phyloP scores from a whole-genome alignment of 1,140 invertebrate species.

The Spodoptera litura region DNA sequence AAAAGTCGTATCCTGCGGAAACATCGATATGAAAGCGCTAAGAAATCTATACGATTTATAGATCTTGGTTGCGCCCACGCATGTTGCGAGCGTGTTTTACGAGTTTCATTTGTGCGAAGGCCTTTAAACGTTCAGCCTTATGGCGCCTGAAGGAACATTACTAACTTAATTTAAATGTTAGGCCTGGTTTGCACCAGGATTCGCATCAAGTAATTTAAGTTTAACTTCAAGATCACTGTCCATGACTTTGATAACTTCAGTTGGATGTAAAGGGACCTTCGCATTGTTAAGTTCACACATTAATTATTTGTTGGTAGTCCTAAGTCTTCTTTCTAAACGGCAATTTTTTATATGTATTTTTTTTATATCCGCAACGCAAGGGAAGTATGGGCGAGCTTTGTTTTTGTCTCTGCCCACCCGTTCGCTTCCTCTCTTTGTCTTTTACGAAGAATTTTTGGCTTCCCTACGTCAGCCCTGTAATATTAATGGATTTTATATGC shows the following conservation, averaged over 20 bases:
- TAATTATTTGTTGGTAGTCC: constrained; percentile 26
- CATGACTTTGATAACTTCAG: no score
- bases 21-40: constrained; percentile 52
- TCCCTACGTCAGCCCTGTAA: constrained; percentile 72
- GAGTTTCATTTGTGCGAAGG: constrained; percentile 45
- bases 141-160: constrained; percentile 44
- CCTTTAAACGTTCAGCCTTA: constrained; percentile 33
- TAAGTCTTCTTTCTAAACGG: constrained; percentile 64
- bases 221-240: neutral
- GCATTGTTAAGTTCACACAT: neutral
- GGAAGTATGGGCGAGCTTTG: constrained; percentile 70
- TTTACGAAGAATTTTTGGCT: constrained; percentile 76
- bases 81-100: constrained; percentile 48
- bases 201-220: neutral
- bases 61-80: constrained; percentile 52
- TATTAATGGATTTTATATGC: constrained; percentile 68
- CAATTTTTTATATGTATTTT: constrained; percentile 65
- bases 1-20: constrained; percentile 65
- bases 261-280: no score
- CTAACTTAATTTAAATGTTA: constrained; percentile 32
- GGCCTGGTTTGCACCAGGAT: constrained; percentile 11
- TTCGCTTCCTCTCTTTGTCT: constrained; percentile 81
- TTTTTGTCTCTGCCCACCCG: constrained; percentile 76
- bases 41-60: constrained; percentile 54
- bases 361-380: constrained; percentile 67